phyloP scores from a whole-genome alignment of 2,113 vertebrate genomes.

The Agapornis roseicollis region DNA sequence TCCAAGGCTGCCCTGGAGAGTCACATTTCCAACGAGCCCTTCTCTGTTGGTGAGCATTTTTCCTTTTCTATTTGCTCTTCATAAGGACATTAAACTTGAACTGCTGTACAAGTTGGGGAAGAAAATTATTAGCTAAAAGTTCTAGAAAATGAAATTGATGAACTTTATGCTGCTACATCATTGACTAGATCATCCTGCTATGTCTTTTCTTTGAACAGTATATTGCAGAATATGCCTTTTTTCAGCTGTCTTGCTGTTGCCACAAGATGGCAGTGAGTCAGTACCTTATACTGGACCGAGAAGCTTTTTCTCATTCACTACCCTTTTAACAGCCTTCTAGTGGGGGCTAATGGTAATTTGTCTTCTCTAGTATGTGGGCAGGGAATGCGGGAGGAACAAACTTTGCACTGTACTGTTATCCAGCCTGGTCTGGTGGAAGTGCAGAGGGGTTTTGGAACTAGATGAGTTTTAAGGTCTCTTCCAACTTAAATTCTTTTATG shows the following conservation, averaged over 20 bases:
- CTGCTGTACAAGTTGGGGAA: neutral
- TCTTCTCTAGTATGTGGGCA: neutral
- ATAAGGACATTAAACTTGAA: neutral
- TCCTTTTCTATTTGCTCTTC: neutral
- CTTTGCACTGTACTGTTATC: neutral
- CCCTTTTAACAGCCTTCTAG: neutral
- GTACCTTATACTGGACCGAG: neutral
- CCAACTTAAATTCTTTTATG: neutral
- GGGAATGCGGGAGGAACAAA: neutral
- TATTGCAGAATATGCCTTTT: neutral
- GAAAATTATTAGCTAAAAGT: neutral
- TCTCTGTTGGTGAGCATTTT: too few species aligned
- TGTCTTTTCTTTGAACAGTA: neutral
- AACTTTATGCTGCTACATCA: neutral
- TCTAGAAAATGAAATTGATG: neutral
- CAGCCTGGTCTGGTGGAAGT: neutral
- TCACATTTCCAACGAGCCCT: too few species aligned
- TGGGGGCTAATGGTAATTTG: neutral
- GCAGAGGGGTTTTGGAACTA: neutral
- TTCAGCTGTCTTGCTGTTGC: neutral
- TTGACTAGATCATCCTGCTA: neutral
- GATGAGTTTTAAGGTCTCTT: neutral
- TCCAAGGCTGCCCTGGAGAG: too few species aligned
- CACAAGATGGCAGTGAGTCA: slow-evolving; percentile 46
- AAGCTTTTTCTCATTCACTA: neutral